Evolutionary conservation across 2,113 vertebrate genomes (phyloP), one percentile per base, ranked within the genome.

Genomic region (Noctilio leporinus): DNA sequence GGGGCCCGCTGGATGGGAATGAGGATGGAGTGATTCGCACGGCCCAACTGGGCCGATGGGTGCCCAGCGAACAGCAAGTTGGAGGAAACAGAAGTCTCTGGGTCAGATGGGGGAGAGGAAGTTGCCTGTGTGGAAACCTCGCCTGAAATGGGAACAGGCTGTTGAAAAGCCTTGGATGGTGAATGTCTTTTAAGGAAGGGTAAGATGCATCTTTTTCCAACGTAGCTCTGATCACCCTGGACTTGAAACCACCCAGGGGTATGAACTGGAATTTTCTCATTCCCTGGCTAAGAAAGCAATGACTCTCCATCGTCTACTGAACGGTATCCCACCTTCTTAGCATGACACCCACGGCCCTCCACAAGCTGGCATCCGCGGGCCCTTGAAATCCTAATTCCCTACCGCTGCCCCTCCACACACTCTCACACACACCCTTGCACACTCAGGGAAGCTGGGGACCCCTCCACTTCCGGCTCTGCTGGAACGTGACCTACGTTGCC

Each of bases 201-300:
- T 65, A 51, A 96, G 93, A 82, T 33, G 24, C 14, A 67, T 83
- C 73, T 86, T 95, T 85, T 92, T 94, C 88, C 85, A 95, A 96
- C 49, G 88, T 17, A 91, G 83, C 55, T 94, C 86, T 93, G 93
- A 83, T 51, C 86, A 69, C 24, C 82, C 93, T 57, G 67, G 47
- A 91, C 96, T 94, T 92, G 77, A 86, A 96, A 86, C 88, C 53
- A 94, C 45, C 72, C 93, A 95, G 88, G 80, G 96, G 77, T 88
- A n/a, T n/a, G n/a, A n/a, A n/a, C n/a, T n/a, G n/a, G n/a, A n/a
- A n/a, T n/a, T 89, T 94, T 62, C 80, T 82, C 65, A 87, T 35
- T 94, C 35, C 47, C 33, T 26, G 67, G 38, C 83, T 95, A 65
- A 95, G 87, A 83, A 86, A 91, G 89, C 82, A 83, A 91, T 64